Evolutionary conservation across 2,113 vertebrate species (phyloP).

Genomic region (Ageneiosus marmoratus): DNA sequence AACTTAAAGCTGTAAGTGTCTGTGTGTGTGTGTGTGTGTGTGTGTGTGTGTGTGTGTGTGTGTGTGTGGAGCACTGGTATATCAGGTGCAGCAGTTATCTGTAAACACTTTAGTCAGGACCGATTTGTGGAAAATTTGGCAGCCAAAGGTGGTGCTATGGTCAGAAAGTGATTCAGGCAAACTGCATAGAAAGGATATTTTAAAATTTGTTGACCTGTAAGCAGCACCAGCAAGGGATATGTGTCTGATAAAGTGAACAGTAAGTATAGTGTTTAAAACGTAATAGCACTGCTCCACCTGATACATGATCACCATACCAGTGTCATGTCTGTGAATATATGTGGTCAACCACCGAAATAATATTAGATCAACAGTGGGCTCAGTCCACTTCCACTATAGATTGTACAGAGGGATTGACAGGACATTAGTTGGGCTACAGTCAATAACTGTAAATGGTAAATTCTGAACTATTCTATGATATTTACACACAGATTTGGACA

Average conservation of each 20-base stretch:
- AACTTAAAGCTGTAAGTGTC: background rate
- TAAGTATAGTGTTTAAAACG: background rate
- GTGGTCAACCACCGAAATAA: background rate
- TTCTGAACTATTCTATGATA: background rate
- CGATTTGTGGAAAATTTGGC: background rate
- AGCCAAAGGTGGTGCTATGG: background rate
- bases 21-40: background rate
- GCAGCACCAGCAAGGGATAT: background rate
- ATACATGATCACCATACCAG: background rate
- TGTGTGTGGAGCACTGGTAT: background rate
- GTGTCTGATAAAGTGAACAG: background rate
- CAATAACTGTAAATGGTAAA: background rate
- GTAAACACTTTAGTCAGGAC: background rate
- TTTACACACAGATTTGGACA: background rate
- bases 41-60: too few species aligned
- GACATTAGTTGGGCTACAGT: background rate
- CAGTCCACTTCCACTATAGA: background rate
- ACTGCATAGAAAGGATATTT: background rate
- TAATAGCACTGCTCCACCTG: background rate
- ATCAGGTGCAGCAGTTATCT: background rate
- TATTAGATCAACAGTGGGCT: background rate
- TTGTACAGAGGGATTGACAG: too few species aligned
- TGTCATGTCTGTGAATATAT: background rate
- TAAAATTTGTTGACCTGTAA: background rate
- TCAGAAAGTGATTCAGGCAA: background rate